Conservation (phyloP, 2,113 vertebrate genomes). For the Corydoras maculifer region DNA sequence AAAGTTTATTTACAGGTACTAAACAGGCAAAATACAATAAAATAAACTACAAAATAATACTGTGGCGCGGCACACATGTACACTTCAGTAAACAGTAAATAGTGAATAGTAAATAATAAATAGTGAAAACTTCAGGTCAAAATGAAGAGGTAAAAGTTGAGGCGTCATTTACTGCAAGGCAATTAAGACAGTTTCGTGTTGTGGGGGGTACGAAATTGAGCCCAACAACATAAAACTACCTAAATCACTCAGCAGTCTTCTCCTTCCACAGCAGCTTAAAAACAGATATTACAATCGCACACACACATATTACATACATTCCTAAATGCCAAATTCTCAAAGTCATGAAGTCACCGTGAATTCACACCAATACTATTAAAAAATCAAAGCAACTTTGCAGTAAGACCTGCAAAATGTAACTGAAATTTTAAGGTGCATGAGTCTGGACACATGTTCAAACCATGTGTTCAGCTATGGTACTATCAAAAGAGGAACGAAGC, state of each 20-base stretch:
- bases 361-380: background rate
- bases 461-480: no score
- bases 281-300: background rate
- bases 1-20: constrained; percentile 1
- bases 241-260: constrained; percentile 90
- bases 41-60: no score
- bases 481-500: no score
- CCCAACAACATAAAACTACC: constrained; percentile 99
- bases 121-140: background rate
- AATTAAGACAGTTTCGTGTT: constrained; percentile 98
- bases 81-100: no score
- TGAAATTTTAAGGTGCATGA: no score
- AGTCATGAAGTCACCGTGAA: no score
- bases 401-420: background rate
- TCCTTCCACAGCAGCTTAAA: constrained; percentile 30
- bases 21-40: background rate
- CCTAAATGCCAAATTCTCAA: no score
- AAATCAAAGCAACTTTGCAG: background rate
- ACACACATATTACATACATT: no score
- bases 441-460: no score
- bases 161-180: constrained; percentile 88
- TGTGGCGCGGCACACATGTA: no score
- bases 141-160: constrained; percentile 55
- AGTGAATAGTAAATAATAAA: background rate
- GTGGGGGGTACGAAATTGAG: constrained; percentile 81